Conservation (phyloP, 2,888 invertebrate species). For the Ennomos fuscantarius region DNA sequence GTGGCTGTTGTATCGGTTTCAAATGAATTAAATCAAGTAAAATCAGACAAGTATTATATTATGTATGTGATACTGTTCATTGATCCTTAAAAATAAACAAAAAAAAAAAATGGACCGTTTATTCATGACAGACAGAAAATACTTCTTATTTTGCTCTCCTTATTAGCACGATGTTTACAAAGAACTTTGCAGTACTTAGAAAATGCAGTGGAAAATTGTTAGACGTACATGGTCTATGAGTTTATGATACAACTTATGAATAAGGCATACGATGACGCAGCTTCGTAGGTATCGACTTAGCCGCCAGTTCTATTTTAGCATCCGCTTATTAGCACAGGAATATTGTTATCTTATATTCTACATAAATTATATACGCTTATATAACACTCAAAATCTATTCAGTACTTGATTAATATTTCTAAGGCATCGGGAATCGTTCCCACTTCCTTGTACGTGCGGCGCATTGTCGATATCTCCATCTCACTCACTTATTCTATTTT, state of each 20-base stretch:
- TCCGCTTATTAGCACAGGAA: conserved; percentile 27
- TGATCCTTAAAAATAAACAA: too few relatives aligned
- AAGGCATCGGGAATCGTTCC: conserved; percentile 73
- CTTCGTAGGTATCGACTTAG: not conserved
- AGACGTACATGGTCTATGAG: not conserved
- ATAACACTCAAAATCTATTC: conserved; percentile 46
- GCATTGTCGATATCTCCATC: conserved; percentile 64
- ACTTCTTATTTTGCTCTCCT: too few relatives aligned
- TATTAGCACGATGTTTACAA: too few relatives aligned
- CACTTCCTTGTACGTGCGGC: conserved; percentile 80
- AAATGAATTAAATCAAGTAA: too few relatives aligned
- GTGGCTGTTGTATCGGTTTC: too few relatives aligned
- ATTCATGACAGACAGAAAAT: too few relatives aligned
- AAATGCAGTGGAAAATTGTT: conserved; percentile 11
- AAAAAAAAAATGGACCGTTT: too few relatives aligned
- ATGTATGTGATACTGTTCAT: too few relatives aligned
- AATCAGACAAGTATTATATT: too few relatives aligned
- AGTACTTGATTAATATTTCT: conserved; percentile 76
- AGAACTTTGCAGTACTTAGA: too few relatives aligned
- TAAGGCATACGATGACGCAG: conserved; percentile 20
- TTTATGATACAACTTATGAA: conserved; percentile 5
- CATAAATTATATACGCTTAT: conserved; percentile 42
- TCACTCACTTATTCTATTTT: conserved; percentile 44
- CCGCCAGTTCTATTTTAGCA: conserved; percentile 23
- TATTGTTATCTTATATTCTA: conserved; percentile 34